Evolutionary conservation across 2,888 invertebrate species (phyloP).

Genomic region (Hipparchia sbordonii): DNA sequence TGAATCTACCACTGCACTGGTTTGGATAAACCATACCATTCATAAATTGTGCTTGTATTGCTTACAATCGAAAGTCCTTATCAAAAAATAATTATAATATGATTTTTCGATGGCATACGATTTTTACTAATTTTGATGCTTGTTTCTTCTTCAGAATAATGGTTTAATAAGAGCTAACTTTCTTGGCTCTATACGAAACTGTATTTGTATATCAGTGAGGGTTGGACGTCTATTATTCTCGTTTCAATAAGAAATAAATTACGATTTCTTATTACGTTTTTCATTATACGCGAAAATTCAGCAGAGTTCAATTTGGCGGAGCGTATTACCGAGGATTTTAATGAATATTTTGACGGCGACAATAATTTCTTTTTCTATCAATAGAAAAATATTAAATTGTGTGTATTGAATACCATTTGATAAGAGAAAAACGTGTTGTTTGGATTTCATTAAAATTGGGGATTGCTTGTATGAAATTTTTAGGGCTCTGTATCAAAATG

Average conservation of each 20-base stretch:
- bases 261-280: conserved; percentile 81
- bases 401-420: conserved; percentile 3
- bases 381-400: conserved; percentile 9
- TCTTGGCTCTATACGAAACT: not conserved
- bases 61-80: too few species aligned
- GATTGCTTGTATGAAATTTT: not conserved
- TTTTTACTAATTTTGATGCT: too few species aligned
- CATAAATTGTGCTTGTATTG: too few species aligned
- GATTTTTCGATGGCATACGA: too few species aligned
- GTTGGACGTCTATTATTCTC: conserved; percentile 76
- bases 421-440: conserved; percentile 4
- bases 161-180: too few species aligned
- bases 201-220: conserved; percentile 43
- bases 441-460: not conserved
- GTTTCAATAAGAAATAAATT: conserved; percentile 83
- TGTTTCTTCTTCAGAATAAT: too few species aligned
- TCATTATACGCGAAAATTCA: conserved; percentile 76
- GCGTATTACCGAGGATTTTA: conserved; percentile 66
- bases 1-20: too few species aligned
- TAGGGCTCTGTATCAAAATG: not conserved
- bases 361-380: conserved; percentile 20
- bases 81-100: too few species aligned
- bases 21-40: too few species aligned
- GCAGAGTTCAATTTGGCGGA: conserved; percentile 71
- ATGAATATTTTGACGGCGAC: conserved; percentile 59